Evolutionary conservation across 2,888 invertebrate genomes (phyloP).

Genomic region (Ariolimax columbianus): DNA sequence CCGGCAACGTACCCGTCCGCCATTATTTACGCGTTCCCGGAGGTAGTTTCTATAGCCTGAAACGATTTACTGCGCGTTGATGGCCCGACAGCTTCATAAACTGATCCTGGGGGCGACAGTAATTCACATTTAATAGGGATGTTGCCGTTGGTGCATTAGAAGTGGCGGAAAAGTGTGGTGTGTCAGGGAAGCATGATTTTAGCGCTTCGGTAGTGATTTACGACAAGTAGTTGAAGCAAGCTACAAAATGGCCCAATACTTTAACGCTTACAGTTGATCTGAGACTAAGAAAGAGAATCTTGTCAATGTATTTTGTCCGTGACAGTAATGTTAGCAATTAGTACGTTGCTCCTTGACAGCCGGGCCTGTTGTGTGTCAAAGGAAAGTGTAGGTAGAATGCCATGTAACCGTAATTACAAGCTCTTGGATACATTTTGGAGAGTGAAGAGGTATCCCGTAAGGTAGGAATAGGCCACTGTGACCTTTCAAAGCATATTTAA

Average conservation of each 20-base stretch:
- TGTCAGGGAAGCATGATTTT: constrained; percentile 10
- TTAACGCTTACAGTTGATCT: background rate
- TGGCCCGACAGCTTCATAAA: constrained; percentile 37
- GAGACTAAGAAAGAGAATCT: background rate
- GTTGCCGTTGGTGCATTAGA: constrained; percentile 5
- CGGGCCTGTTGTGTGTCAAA: no score
- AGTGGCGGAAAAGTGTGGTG: constrained; percentile 32
- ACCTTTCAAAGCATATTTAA: no score
- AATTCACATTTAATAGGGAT: constrained; percentile 41
- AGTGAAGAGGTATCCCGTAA: no score
- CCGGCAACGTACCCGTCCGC: background rate
- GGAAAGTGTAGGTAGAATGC: no score
- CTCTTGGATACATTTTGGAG: no score
- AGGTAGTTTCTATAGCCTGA: background rate
- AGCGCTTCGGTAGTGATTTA: background rate
- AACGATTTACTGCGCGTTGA: constrained; percentile 40
- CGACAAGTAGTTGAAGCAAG: background rate
- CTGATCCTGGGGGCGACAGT: constrained; percentile 18
- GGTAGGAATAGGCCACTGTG: no score
- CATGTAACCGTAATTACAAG: no score
- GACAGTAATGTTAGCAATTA: background rate
- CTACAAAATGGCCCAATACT: background rate
- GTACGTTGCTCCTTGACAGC: background rate
- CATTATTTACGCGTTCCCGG: constrained; percentile 16
- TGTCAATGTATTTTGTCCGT: background rate